These are phyloP conservation scores for Tineola bisselliella DNA, from an alignment of 2,888 invertebrate species.

Conservation along the genomic window DNA sequence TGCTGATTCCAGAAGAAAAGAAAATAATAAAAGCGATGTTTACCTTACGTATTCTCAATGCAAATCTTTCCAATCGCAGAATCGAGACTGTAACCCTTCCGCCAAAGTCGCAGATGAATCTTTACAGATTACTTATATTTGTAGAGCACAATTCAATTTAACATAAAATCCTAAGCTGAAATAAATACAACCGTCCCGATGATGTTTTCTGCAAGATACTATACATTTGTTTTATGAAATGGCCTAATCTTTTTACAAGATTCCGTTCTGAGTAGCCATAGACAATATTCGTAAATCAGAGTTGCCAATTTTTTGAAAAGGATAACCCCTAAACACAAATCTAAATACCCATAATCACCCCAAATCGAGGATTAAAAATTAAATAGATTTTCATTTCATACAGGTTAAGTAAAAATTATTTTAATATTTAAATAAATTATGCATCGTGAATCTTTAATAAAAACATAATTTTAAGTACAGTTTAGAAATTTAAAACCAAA, in stretches of 20 bases:
- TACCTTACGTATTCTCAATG: conserved; percentile 67
- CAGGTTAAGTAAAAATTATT: too few relatives aligned
- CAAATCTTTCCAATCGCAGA: conserved; percentile 67
- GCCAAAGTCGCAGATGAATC: conserved; percentile 57
- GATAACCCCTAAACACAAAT: neutral
- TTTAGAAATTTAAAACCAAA: too few relatives aligned
- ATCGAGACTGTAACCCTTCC: conserved; percentile 64
- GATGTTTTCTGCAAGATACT: conserved; percentile 69
- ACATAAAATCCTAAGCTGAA: conserved; percentile 67
- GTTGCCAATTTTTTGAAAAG: neutral
- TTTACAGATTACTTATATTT: conserved; percentile 54
- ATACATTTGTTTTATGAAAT: conserved; percentile 70
- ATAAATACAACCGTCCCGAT: conserved; percentile 67
- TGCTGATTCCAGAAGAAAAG: conserved; percentile 46
- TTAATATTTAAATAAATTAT: too few relatives aligned
- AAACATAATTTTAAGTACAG: too few relatives aligned
- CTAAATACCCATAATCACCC: too few relatives aligned
- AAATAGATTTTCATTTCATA: too few relatives aligned
- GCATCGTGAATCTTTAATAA: too few relatives aligned
- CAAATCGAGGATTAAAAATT: too few relatives aligned
- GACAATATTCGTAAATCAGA: conserved; percentile 31
- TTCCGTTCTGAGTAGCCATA: conserved; percentile 67
- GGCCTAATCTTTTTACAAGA: conserved; percentile 69
- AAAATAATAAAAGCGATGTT: conserved; percentile 67
- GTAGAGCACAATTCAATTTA: conserved; percentile 62